Evolutionary conservation across 2,888 invertebrate genomes (phyloP).

Genomic region (Tortricodes alternella): DNA sequence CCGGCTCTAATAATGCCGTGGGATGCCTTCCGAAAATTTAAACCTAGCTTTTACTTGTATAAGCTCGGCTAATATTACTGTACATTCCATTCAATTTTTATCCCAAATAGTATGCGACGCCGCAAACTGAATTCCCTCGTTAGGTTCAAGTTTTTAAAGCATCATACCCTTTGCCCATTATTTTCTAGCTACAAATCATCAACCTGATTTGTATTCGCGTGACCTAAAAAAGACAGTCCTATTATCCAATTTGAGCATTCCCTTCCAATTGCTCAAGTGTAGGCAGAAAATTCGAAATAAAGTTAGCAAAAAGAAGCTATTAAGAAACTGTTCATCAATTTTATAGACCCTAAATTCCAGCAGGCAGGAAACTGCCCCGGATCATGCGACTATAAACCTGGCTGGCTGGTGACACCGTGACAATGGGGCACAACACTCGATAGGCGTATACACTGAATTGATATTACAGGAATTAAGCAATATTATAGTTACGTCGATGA

Average conservation of each 20-base stretch:
- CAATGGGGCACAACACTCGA: slow-evolving; percentile 52
- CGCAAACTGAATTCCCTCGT: background rate
- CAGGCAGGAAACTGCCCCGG: slow-evolving; percentile 67
- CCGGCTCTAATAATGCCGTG: slow-evolving; percentile 22
- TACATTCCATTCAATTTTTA: background rate
- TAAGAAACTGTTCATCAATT: slow-evolving; percentile 77
- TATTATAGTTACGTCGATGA: background rate
- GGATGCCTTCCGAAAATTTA: slow-evolving; percentile 17
- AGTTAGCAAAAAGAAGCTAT: slow-evolving; percentile 55
- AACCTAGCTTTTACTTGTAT: slow-evolving; percentile 24
- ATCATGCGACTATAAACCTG: slow-evolving; percentile 74
- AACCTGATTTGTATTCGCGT: slow-evolving; percentile 13
- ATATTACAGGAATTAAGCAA: slow-evolving; percentile 1
- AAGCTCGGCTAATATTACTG: background rate
- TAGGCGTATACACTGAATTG: slow-evolving; percentile 10
- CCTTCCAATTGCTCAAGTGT: slow-evolving; percentile 11
- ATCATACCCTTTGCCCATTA: slow-evolving; percentile 7
- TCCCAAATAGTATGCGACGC: background rate
- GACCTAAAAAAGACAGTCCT: slow-evolving; percentile 16
- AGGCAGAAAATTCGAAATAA: slow-evolving; percentile 28
- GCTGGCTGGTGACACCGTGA: slow-evolving; percentile 65
- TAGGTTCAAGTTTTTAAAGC: background rate
- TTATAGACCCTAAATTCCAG: slow-evolving; percentile 76
- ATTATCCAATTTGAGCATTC: slow-evolving; percentile 17
- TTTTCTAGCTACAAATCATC: slow-evolving; percentile 27